phyloP scores from a whole-genome alignment of 2,797 vertebrate genomes.

The Chlorospingus flavigularis region DNA sequence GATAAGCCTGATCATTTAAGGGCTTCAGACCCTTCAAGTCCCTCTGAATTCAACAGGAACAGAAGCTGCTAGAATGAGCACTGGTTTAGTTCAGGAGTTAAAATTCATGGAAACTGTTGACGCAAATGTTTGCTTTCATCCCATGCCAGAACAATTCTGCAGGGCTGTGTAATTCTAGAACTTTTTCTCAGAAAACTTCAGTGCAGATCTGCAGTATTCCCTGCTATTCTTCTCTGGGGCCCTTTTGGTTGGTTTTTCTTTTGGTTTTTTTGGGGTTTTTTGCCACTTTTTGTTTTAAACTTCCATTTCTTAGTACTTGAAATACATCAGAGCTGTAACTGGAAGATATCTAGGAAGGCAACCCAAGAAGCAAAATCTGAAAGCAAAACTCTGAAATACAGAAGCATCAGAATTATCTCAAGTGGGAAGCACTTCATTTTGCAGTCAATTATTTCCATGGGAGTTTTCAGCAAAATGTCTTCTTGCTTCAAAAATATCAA shows the following conservation, averaged over 20 bases:
- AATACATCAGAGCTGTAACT: background rate
- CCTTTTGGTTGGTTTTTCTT: background rate
- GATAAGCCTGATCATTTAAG: background rate
- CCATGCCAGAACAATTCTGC: background rate
- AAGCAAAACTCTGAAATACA: background rate
- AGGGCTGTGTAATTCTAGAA: background rate
- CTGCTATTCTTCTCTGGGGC: background rate
- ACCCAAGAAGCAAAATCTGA: background rate
- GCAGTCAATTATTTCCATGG: background rate
- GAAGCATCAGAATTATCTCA: background rate
- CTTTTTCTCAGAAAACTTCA: background rate
- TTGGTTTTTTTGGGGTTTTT: background rate
- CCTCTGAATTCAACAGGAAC: background rate
- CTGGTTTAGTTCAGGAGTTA: background rate
- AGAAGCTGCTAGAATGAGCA: background rate
- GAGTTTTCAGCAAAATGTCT: background rate
- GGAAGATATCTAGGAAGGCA: background rate
- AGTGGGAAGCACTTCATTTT: background rate
- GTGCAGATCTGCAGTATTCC: background rate
- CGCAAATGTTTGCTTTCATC: background rate
- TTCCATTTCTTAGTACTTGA: background rate
- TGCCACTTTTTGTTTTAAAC: background rate
- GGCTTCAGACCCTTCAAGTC: background rate
- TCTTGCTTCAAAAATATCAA: background rate
- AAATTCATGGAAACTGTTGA: conserved; percentile 11